Evolutionary conservation across 2,888 invertebrate genomes (phyloP).

Genomic region (Ctenicera cuprea): DNA sequence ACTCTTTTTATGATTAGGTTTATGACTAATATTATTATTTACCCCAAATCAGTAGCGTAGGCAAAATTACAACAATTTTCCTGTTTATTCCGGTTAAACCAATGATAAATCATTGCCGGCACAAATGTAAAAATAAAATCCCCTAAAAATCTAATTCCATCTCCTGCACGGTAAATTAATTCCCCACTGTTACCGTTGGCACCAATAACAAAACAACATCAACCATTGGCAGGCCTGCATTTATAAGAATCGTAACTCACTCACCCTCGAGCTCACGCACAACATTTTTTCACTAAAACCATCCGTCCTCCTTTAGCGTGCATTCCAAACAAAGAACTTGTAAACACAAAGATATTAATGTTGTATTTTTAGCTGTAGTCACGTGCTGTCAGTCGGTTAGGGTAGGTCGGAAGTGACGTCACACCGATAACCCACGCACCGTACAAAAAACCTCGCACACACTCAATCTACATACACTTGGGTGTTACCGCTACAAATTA

Average conservation of each 20-base stretch:
- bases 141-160: neutral
- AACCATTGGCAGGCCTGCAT: neutral
- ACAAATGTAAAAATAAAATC: neutral
- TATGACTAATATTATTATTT: no score
- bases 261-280: neutral
- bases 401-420: constrained; percentile 69
- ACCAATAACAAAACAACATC: constrained; percentile 1
- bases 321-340: constrained; percentile 41
- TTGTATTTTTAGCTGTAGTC: constrained; percentile 60
- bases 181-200: neutral
- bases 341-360: constrained; percentile 44
- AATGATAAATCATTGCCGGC: neutral
- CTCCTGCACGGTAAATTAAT: neutral
- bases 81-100: neutral
- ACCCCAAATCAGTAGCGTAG: no score
- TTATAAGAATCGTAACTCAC: constrained; percentile 3
- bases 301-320: constrained; percentile 21
- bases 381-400: constrained; percentile 63
- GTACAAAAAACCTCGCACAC: constrained; percentile 27
- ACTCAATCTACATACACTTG: constrained; percentile 32
- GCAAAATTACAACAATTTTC: no score
- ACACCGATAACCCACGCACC: constrained; percentile 46
- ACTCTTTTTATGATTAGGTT: no score
- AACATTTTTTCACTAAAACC: constrained; percentile 15
- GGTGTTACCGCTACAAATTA: constrained; percentile 22